These are phyloP conservation scores for Drosophila incognita DNA, from an alignment of 2,888 invertebrate genomes.

Conservation along the genomic window DNA sequence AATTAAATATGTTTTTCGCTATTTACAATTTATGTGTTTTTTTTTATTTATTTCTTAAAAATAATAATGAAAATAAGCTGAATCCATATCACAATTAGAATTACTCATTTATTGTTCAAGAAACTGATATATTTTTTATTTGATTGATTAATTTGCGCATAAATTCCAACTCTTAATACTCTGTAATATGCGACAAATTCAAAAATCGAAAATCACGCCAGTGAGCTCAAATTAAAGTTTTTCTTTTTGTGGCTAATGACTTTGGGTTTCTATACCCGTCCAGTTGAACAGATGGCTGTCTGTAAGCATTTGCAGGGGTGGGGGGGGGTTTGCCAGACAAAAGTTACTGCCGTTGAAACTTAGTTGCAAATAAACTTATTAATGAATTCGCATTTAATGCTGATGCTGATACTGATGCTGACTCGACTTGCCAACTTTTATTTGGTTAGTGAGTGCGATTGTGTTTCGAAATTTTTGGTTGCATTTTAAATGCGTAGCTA, in stretches of 20 bases:
- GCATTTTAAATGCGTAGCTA: conserved; percentile 3
- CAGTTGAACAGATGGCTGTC: conserved; percentile 8
- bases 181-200: background rate
- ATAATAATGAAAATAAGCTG: background rate
- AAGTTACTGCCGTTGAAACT: conserved; percentile 30
- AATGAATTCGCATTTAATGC: conserved; percentile 48
- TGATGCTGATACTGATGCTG: conserved; percentile 11
- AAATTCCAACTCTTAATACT: background rate
- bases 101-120: background rate
- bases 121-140: background rate
- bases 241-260: conserved; percentile 19
- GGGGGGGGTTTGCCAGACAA: background rate
- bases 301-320: background rate
- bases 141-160: background rate
- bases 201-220: no score
- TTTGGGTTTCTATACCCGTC: conserved; percentile 2
- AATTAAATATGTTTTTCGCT: background rate
- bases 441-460: background rate
- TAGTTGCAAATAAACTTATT: conserved; percentile 24
- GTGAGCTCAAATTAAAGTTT: background rate
- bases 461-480: background rate
- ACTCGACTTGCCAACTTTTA: background rate
- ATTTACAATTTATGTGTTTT: background rate
- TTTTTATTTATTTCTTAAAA: background rate
- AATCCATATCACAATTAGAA: background rate